These are phyloP conservation scores for Alsophila aescularia DNA, from an alignment of 2,888 invertebrate species.

Conservation along the genomic window DNA sequence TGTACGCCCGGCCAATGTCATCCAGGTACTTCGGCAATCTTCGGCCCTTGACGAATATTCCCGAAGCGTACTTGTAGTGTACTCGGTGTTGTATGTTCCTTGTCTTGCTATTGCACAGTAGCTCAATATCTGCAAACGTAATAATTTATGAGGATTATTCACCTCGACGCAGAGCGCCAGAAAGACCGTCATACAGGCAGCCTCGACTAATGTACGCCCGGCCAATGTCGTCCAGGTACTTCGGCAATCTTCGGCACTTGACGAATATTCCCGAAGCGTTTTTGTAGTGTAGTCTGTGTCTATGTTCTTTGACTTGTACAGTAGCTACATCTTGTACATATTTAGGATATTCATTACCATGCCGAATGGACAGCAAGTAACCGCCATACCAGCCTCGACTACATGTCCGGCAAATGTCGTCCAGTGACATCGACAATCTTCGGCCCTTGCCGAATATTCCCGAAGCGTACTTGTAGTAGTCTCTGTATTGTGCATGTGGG, in stretches of 20 bases:
- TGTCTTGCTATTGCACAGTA: too few species aligned
- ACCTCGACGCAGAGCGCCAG: slow-evolving; percentile 89
- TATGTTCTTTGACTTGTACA: not conserved
- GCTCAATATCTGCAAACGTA: too few species aligned
- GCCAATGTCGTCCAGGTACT: slow-evolving; percentile 71
- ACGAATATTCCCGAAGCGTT: slow-evolving; percentile 48
- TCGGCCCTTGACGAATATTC: slow-evolving; percentile 46
- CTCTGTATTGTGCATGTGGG: slow-evolving; percentile 17
- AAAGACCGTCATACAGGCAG: slow-evolving; percentile 94
- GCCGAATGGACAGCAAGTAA: slow-evolving; percentile 87
- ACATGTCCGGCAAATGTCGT: slow-evolving; percentile 66
- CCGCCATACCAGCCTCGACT: slow-evolving; percentile 88
- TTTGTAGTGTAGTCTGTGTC: slow-evolving; percentile 34
- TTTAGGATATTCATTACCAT: not conserved
- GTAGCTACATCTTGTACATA: not conserved
- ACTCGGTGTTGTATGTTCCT: too few species aligned
- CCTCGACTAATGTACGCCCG: slow-evolving; percentile 70
- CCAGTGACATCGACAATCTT: slow-evolving; percentile 63
- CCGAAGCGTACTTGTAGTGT: slow-evolving; percentile 44
- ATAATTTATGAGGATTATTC: too few species aligned
- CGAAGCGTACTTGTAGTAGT: slow-evolving; percentile 41
- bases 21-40: slow-evolving; percentile 67
- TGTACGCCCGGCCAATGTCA: slow-evolving; percentile 66
- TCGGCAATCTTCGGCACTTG: slow-evolving; percentile 48
- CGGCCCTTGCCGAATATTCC: slow-evolving; percentile 43